These are phyloP conservation scores for Oreortyx pictus DNA, from an alignment of 2,797 vertebrate species.

Conservation along the genomic window DNA sequence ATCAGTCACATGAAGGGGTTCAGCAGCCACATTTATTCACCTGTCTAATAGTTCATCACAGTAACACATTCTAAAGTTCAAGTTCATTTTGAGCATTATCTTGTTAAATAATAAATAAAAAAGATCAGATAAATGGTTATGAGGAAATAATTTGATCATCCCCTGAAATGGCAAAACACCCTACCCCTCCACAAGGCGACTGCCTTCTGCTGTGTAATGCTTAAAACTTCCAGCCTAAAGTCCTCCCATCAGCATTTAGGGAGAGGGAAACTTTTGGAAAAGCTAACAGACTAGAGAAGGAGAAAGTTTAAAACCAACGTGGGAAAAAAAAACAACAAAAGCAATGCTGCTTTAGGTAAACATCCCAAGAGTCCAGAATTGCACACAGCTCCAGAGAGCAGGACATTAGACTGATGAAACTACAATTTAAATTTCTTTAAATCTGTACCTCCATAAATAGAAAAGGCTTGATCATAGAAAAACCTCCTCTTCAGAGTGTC, in stretches of 20 bases:
- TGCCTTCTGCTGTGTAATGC: background rate
- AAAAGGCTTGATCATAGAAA: conserved; percentile 98
- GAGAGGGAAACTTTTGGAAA: background rate
- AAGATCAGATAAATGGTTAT: background rate
- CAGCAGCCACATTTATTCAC: background rate
- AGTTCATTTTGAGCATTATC: background rate
- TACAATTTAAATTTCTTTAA: background rate
- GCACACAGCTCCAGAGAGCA: background rate
- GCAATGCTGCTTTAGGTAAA: background rate
- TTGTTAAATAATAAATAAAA: background rate
- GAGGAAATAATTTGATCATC: background rate
- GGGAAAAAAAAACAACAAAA: background rate
- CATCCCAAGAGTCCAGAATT: background rate
- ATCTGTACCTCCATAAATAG: conserved; percentile 94
- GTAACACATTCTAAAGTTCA: background rate
- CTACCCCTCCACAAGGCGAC: background rate
- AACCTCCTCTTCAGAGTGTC: conserved; percentile 97
- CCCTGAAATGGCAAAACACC: background rate
- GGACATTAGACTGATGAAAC: background rate
- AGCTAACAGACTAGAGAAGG: background rate
- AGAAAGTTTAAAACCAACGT: background rate
- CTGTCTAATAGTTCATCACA: background rate
- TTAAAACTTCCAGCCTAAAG: background rate
- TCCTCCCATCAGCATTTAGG: background rate
- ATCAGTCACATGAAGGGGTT: background rate